Evolutionary conservation across 2,113 vertebrate genomes (phyloP).

Genomic region (Corythaixoides concolor): DNA sequence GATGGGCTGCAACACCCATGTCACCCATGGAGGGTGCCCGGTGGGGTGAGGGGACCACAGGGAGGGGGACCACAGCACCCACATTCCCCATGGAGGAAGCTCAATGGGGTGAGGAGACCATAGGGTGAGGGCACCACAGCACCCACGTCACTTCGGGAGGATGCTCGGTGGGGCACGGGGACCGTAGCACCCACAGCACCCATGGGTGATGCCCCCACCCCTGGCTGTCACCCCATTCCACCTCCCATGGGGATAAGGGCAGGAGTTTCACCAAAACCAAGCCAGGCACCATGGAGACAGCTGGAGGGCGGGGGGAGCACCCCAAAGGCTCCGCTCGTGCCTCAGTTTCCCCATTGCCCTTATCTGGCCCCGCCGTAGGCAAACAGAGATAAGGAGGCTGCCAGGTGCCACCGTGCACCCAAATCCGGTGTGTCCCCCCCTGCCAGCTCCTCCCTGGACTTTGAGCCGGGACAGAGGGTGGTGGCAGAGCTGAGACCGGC

Average conservation of each 20-base stretch:
- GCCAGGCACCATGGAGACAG: background rate
- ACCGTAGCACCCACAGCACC: background rate
- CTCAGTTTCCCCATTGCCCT: background rate
- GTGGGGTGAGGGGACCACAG: background rate
- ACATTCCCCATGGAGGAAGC: background rate
- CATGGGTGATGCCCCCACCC: background rate
- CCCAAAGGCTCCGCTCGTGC: background rate
- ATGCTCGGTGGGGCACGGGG: no score
- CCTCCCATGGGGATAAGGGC: background rate
- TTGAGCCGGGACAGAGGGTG: background rate
- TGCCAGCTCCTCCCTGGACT: background rate
- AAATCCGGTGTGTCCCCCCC: background rate
- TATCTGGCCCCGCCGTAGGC: accelerated
- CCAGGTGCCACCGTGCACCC: background rate
- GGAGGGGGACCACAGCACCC: background rate
- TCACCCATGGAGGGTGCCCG: no score
- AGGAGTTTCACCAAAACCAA: background rate
- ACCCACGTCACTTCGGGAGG: background rate
- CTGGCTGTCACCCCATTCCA: background rate
- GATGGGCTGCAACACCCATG: background rate
- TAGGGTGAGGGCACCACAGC: background rate
- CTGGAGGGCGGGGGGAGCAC: background rate
- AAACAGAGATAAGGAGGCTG: background rate
- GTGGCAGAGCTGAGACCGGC: background rate
- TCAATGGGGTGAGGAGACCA: no score